These are phyloP conservation scores for Petrosia ficiformis DNA, from an alignment of 37 sponge, comb jelly and placozoan species.

Conservation along the genomic window DNA sequence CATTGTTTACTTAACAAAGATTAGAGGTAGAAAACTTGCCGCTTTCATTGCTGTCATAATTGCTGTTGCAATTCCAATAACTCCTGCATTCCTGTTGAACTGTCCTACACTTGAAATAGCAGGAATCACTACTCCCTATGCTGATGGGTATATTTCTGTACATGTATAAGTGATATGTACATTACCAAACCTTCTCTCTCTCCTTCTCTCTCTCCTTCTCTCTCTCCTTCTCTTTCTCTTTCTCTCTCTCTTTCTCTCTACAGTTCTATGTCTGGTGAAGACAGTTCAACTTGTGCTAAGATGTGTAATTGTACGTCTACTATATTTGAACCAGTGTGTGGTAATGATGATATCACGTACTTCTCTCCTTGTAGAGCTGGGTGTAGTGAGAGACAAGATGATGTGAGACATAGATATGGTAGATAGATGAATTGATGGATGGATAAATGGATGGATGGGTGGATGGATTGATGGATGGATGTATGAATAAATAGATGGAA, in stretches of 20 bases:
- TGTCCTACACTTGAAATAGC: not conserved
- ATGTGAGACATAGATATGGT: not conserved
- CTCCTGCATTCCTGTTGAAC: not conserved
- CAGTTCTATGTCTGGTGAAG: not conserved
- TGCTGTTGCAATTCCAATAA: not conserved
- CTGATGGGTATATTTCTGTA: not conserved
- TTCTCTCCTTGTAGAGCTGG: conserved; percentile 47
- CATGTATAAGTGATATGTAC: not conserved
- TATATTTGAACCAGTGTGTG: conserved; percentile 69
- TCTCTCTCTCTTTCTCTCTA: not conserved
- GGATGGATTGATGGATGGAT: no score
- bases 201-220: conserved; percentile 5
- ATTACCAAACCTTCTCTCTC: not conserved
- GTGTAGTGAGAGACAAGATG: not conserved
- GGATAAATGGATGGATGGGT: no score
- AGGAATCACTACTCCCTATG: no score
- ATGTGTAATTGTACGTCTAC: conserved; percentile 45
- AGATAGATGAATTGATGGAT: no score
- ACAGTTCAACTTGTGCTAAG: not conserved
- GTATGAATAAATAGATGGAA: no score
- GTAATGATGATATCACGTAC: conserved; percentile 49
- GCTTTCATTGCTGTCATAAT: not conserved
- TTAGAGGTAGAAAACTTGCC: not conserved
- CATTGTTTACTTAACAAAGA: not conserved
- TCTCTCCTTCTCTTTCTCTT: conserved; percentile 10